A percentile compares a stretch with the other conserved stretches of the same genome.
Evolutionary conservation across 2,113 vertebrate genomes (phyloP).

Genomic region (Ailuropoda melanoleuca): DNA sequence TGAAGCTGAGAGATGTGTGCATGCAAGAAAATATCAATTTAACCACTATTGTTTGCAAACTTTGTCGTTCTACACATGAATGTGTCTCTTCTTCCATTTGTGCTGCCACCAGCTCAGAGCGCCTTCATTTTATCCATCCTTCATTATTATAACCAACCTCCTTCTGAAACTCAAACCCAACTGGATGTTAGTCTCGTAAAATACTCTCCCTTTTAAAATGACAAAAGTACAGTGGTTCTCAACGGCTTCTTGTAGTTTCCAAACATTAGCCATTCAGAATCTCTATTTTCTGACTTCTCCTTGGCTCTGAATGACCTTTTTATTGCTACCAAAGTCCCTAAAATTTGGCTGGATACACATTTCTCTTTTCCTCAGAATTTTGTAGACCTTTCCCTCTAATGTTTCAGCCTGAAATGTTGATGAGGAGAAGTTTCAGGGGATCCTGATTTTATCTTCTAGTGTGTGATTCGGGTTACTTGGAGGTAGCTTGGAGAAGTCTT

Average conservation of each 20-base stretch:
- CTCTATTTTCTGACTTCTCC: background rate
- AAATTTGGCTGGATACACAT: background rate
- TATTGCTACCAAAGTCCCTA: background rate
- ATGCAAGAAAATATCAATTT: constrained; percentile 58
- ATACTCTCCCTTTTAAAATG: background rate
- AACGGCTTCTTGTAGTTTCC: background rate
- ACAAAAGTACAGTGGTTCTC: background rate
- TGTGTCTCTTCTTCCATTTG: constrained; percentile 39
- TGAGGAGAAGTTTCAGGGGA: background rate
- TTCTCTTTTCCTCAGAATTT: background rate
- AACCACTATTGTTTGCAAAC: constrained; percentile 69
- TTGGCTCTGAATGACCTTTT: background rate
- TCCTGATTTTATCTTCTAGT: background rate
- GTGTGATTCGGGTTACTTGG: background rate
- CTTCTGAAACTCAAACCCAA: background rate
- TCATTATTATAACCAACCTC: background rate
- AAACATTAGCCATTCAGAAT: background rate
- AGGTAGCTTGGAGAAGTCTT: background rate
- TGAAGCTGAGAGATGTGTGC: constrained; percentile 53
- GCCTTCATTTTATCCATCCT: constrained; percentile 12
- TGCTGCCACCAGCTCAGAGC: background rate
- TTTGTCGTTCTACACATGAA: background rate
- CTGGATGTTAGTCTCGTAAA: background rate
- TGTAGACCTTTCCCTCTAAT: background rate
- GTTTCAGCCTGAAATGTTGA: background rate